Evolutionary conservation across 2,797 vertebrate species (phyloP), one percentile per base, ranked within the genome.

Genomic region (Columba guinea): DNA sequence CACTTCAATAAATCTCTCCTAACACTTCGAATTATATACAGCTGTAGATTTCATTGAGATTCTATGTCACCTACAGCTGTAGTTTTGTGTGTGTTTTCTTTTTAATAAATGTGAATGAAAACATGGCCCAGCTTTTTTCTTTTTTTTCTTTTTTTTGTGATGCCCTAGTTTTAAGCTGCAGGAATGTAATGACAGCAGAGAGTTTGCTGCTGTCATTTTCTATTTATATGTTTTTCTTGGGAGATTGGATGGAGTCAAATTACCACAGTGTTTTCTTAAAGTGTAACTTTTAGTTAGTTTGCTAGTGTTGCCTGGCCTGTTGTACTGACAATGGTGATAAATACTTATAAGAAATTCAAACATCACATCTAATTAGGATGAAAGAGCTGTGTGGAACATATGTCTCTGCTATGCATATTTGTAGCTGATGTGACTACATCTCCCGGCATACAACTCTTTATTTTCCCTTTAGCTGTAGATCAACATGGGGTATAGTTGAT

Each of bases 141-240:
- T 41, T 41, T 41, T 41, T 62, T 44, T 16, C 15, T 49, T 77
- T 53, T 51, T 28, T 1, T 7, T 62, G 16, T 35, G 34, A 84
- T 77, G 84, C 51, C 49, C 92, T 85, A 71, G 70, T 91, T 96
- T 92, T 83, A 89, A 68, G 27, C 71, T 78, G 32, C 78, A 83
- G 56, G 53, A 75, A 77, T 71, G 46, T 70, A 87, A 83, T 92
- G 84, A 77, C 70, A 91, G 51, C 81, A 87, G 81, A 87, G 84
- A 84, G 48, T 93, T 94, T 92, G 76, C 79, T 91, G 82, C 58
- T 91, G 79, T 95, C 81, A 52, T 92, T 89, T 95, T 84, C 89
- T 93, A 73, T 93, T 92, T 94, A 78, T 75, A 78, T 44, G 24
- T 52, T 85, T 95, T 95, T 75, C 51, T 48, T 51, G 62, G 73